These are phyloP conservation scores for Rhaphigaster nebulosa DNA, from an alignment of 2,888 invertebrate species.

Conservation along the genomic window DNA sequence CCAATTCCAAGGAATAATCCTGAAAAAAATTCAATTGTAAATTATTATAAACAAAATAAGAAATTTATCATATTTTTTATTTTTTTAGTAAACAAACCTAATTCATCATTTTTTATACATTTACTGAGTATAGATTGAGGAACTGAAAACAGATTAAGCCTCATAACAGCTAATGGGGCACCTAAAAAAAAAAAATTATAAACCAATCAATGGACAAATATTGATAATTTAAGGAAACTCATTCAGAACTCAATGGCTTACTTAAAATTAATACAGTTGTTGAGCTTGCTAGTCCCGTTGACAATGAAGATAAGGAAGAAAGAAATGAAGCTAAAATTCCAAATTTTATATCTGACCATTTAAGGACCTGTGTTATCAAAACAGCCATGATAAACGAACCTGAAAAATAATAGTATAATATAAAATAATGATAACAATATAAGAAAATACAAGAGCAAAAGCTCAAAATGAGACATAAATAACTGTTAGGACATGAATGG, in stretches of 20 bases:
- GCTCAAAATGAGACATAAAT: too few relatives aligned
- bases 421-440: background rate
- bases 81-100: background rate
- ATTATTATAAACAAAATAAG: too few relatives aligned
- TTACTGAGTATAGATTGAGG: background rate
- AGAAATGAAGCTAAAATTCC: conserved; percentile 11
- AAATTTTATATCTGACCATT: conserved; percentile 32
- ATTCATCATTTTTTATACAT: conserved; percentile 31
- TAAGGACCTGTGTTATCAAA: background rate
- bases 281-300: background rate
- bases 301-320: background rate
- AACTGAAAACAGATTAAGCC: background rate
- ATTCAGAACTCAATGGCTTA: background rate
- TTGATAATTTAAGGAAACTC: background rate
- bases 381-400: conserved; percentile 5
- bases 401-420: background rate
- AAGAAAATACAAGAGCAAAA: too few relatives aligned
- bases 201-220: background rate
- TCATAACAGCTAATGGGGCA: background rate
- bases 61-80: background rate
- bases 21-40: background rate
- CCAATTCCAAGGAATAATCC: background rate
- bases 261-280: background rate
- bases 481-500: too few relatives aligned
- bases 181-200: background rate